Base-by-base conservation (phyloP, 2,888 invertebrate genomes). In the Cinara cedri region DNA sequence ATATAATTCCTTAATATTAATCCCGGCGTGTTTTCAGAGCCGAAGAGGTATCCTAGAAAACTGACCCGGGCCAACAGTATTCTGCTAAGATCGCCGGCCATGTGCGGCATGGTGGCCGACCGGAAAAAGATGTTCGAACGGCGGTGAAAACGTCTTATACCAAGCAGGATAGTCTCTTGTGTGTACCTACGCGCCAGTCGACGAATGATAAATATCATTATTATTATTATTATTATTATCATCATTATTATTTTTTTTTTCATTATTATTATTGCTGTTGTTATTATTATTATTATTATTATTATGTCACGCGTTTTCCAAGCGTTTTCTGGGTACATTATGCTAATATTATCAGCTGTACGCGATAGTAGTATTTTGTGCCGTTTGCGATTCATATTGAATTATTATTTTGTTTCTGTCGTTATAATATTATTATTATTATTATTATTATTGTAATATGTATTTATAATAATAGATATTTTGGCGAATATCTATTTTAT, bases 21-120 rank as follows among this genome's bases (percentile, higher is more conserved):
- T 34, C 1, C 4, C 8, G n/a, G 19, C 8, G n/a, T 54, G 51
- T 54, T 54, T 54, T 84, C 85, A 89, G 88, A 89, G 88, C 86
- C 88, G 88, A 88, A 86, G 87, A 87, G 86, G 88, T 88, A 86
- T 88, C 87, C 87, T 85, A 85, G 84, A 83, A 84, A 85, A 84
- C 85, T 85, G 84, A 86, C 81, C 68, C 82, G 82, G 57, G 81
- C 83, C 82, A 44, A 88, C 68, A 68, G 78, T 13, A 78, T 78
- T 3, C 51, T 78, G 42, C 57, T 78, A n/a, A 78, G 68, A 34
- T 51, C 78, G 19, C 78, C 78, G 34, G 34, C 68, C 51, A 78
- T 89, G 84, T 88, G 88, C 86, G 92, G 92, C 86, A 89, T 91
- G 89, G 92, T 91, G 87, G 91, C 91, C 84, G 91, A 91, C 87